These are phyloP conservation scores for Machimus atricapillus DNA, from an alignment of 2,888 invertebrate genomes.

Conservation along the genomic window DNA sequence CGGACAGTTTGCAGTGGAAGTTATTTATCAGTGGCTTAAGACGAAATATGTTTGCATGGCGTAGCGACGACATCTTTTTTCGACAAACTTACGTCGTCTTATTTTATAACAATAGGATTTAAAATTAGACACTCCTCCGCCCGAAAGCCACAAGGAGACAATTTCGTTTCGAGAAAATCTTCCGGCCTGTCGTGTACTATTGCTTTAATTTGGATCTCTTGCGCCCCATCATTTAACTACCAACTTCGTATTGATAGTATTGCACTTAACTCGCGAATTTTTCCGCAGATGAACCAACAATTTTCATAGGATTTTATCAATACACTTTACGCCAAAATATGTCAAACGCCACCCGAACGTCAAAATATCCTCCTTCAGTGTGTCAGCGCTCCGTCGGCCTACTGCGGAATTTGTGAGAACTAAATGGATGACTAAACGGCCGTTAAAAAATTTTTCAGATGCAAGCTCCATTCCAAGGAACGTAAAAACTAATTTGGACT, in stretches of 20 bases:
- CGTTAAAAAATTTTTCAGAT: not conserved
- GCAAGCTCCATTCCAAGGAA: not conserved
- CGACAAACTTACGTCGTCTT: not conserved
- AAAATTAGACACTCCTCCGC: slow-evolving; percentile 31
- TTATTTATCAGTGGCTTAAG: slow-evolving; percentile 59
- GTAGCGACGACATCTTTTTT: not conserved
- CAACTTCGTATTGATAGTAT: not conserved
- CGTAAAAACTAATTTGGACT: not conserved
- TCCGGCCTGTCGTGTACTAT: not conserved
- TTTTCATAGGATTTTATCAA: not conserved
- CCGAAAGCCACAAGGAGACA: not conserved
- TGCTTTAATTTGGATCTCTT: not conserved
- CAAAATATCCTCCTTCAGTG: not conserved
- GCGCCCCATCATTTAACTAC: slow-evolving; percentile 3
- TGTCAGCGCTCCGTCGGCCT: not conserved
- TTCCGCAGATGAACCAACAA: not conserved
- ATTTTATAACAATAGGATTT: not conserved
- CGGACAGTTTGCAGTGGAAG: slow-evolving; percentile 60
- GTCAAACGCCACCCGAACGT: not conserved
- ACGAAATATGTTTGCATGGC: not conserved
- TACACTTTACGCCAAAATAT: slow-evolving; percentile 19
- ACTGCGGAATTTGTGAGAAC: not conserved
- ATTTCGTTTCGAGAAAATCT: not conserved
- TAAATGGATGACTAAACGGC: not conserved
- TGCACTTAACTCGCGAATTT: not conserved